Base-by-base conservation (phyloP, 2,113 vertebrate species). In the Paramormyrops kingsleyae region DNA sequence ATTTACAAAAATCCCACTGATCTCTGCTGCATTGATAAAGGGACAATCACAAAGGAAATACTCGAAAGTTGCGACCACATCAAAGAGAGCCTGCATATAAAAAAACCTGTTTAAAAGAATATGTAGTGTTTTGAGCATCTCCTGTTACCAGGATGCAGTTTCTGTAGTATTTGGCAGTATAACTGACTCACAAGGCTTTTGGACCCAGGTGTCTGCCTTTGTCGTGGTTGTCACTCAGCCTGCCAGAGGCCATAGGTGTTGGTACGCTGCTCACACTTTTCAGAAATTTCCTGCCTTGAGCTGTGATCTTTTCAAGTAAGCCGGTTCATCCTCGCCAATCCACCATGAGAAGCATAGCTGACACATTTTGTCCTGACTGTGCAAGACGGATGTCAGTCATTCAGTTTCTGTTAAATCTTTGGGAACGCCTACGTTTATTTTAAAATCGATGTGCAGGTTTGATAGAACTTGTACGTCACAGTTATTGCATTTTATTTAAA, bases 41-140 rank as follows among this genome's bases (percentile, higher is more conserved):
- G 35, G 56, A 46, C 17, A 87, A 35, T 31, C 27, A 87, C 35
- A 10, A 88, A 49, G 50, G 42, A 83, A 84, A 50, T 62, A 89
- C 80, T 89, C 56, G 52, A 89, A 89, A 83, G 80, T 84, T 42
- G 70, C 8, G 46, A 74, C 80, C 88, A 89, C 88, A 84, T 89
- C 80, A 89, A 89, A 89, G 88, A 83, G 39, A 12, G 5, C 21
- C 35, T 59, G 5, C 6, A 12, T 89, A 80, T 39, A 56, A 85
- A 84, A 49, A 53, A 62, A 2, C 39, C 31, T 24, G 9, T 62
- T 88, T 35, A 46, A 17, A 42, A 12, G 35, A 46, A 88, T 88
- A 66, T 39, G 31, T 39, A 49, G 13, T 35, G 49, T 53, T 39
- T 87, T 59, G 10, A 88, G 27, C 42, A 62, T 88, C 12, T 42